phyloP scores from a whole-genome alignment of 2,797 vertebrate genomes.

The Spinus olivaceus region DNA sequence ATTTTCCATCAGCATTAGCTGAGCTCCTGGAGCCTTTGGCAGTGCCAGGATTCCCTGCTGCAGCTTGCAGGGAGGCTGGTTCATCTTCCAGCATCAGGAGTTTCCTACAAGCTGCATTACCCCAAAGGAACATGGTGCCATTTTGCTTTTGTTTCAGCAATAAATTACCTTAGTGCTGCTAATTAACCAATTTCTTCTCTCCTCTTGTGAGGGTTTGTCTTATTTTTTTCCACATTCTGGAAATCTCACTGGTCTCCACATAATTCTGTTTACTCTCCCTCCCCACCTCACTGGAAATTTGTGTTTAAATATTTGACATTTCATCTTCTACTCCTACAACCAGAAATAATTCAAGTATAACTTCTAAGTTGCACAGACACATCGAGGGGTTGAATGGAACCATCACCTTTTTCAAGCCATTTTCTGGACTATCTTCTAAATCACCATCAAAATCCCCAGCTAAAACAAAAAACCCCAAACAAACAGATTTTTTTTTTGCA shows the following conservation, averaged over 20 bases:
- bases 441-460: neutral
- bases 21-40: neutral
- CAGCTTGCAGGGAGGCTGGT: neutral
- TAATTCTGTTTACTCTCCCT: neutral
- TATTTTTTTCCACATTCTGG: neutral
- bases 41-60: neutral
- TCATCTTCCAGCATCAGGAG: neutral
- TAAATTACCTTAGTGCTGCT: accelerated
- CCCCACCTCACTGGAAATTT: neutral
- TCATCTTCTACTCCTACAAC: neutral
- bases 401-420: neutral
- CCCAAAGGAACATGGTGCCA: accelerated
- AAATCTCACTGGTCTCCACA: neutral
- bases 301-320: neutral
- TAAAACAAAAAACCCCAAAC: neutral
- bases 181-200: neutral
- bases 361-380: neutral
- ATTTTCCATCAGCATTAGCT: neutral
- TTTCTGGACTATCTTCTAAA: neutral
- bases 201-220: accelerated
- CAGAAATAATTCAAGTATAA: neutral
- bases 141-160: neutral
- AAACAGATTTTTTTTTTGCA: neutral
- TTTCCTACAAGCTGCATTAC: neutral
- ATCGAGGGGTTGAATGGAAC: neutral